Conservation (phyloP, 2,113 vertebrate genomes). For the Lutjanus erythropterus region DNA sequence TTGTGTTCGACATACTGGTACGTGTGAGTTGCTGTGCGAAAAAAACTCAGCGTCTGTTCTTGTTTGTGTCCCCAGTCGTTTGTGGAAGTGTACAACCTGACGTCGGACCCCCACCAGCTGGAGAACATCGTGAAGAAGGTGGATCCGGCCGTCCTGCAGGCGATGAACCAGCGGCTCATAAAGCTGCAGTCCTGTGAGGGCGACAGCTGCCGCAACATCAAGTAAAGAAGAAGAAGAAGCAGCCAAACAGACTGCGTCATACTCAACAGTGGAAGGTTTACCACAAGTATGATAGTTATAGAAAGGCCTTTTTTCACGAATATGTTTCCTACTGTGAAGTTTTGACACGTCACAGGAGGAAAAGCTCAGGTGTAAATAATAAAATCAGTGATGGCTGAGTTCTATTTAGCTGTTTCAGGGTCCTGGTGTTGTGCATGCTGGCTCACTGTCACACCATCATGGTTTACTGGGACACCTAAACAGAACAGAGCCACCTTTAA, state of each 20-base stretch:
- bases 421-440: slow-evolving; percentile 22
- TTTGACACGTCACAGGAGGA: not conserved
- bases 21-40: no score
- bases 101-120: slow-evolving; percentile 84
- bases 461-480: slow-evolving; percentile 8
- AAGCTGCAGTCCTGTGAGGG: slow-evolving; percentile 85
- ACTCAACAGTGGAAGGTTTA: not conserved
- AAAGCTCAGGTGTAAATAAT: not conserved
- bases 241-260: not conserved
- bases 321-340: not conserved
- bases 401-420: slow-evolving; percentile 18
- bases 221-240: not conserved
- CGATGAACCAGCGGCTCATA: slow-evolving; percentile 88
- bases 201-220: slow-evolving; percentile 72
- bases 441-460: not conserved
- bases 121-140: slow-evolving; percentile 87
- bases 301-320: not conserved
- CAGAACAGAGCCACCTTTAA: not conserved
- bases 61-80: slow-evolving; percentile 73
- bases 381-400: not conserved
- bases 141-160: slow-evolving; percentile 82
- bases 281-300: not conserved
- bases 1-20: no score
- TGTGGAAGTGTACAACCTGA: slow-evolving; percentile 87
- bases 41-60: not conserved